Evolutionary conservation across 2,797 vertebrate genomes (phyloP).

Genomic region (Graptemys geographica): DNA sequence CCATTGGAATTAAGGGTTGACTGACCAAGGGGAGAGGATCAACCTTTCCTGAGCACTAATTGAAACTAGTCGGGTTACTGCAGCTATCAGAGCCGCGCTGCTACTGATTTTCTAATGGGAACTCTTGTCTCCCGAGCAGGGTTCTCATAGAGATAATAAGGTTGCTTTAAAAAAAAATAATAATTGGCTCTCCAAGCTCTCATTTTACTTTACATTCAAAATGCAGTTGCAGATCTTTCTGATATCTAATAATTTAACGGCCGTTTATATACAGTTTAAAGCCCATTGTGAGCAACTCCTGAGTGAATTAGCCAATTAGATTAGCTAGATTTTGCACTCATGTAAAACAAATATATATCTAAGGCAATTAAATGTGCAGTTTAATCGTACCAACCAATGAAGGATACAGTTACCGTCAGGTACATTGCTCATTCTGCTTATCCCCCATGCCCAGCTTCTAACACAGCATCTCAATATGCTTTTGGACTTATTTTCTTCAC

Average conservation of each 20-base stretch:
- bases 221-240: constrained; percentile 47
- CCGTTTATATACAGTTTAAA: constrained; percentile 53
- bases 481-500: too few relatives aligned
- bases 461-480: background rate
- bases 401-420: constrained; percentile 41
- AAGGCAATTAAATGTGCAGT: constrained; percentile 55
- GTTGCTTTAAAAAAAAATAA: constrained; percentile 39
- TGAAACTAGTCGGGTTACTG: constrained; percentile 41
- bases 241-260: constrained; percentile 62
- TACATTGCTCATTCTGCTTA: background rate
- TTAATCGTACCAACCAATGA: constrained; percentile 45
- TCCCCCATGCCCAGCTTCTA: background rate
- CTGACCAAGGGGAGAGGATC: constrained; percentile 3
- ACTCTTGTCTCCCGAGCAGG: background rate
- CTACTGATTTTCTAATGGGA: constrained; percentile 58
- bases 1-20: background rate
- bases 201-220: constrained; percentile 49
- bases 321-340: constrained; percentile 49
- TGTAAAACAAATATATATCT: constrained; percentile 68
- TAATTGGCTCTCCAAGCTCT: constrained; percentile 10
- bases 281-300: constrained; percentile 44
- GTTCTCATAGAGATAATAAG: constrained; percentile 46
- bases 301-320: constrained; percentile 50
- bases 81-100: constrained; percentile 28
- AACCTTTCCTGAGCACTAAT: constrained; percentile 28